Percentiles rank a stretch among this genome's conserved stretches.
phyloP scores from a whole-genome alignment of 64 coral and sea anemone species.

The Dendrophyllia cribrosa region DNA sequence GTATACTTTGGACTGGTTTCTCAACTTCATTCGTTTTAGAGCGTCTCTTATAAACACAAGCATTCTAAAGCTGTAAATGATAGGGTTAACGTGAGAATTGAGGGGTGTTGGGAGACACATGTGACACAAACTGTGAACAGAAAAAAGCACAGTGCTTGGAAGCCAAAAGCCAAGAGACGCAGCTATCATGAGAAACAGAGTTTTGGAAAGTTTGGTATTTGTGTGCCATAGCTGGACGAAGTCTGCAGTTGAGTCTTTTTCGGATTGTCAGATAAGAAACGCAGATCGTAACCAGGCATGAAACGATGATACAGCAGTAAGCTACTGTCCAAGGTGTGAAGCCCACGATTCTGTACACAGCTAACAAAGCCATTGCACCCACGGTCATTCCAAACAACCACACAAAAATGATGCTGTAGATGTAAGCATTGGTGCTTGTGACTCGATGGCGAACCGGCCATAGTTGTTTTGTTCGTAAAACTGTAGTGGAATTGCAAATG shows the following conservation, averaged over 20 bases:
- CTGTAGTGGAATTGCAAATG: background rate
- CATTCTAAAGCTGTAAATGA: background rate
- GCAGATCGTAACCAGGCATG: background rate
- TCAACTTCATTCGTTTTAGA: background rate
- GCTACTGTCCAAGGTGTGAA: background rate
- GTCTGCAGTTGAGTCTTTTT: background rate
- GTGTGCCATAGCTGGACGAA: background rate
- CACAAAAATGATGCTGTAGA: background rate
- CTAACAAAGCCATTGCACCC: background rate
- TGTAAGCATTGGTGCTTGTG: slow-evolving; percentile 18
- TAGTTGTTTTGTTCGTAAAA: background rate
- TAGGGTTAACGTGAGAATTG: background rate
- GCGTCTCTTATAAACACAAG: background rate
- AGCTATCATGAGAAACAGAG: background rate
- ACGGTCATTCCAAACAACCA: slow-evolving; percentile 23
- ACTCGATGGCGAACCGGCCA: slow-evolving; percentile 54
- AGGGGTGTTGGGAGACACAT: background rate
- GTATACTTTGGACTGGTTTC: background rate
- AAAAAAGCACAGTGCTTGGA: background rate
- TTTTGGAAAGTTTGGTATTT: background rate
- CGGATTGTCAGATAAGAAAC: background rate
- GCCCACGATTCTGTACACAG: background rate
- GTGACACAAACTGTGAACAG: background rate
- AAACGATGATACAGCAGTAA: background rate
- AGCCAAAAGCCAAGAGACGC: background rate